These are phyloP conservation scores for Terrapene triunguis DNA, from an alignment of 2,113 vertebrate species.

Conservation along the genomic window DNA sequence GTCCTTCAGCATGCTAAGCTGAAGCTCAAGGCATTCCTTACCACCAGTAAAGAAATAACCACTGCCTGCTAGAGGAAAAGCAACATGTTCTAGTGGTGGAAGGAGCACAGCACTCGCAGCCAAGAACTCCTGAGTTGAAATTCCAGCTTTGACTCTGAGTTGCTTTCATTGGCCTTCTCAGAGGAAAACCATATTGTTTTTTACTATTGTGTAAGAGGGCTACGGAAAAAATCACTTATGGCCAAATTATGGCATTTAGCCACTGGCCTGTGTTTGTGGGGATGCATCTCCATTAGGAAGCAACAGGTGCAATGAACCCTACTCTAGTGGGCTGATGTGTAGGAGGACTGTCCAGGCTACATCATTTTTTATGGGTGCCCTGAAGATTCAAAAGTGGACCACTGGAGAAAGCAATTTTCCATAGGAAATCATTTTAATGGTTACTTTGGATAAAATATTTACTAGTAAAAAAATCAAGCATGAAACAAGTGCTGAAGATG, in stretches of 20 bases:
- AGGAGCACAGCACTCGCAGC: neutral
- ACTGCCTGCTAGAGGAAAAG: constrained; percentile 15
- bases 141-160: neutral
- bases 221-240: neutral
- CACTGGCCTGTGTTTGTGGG: accelerated
- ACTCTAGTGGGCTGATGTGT: neutral
- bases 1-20: constrained; percentile 37
- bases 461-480: neutral
- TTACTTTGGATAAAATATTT: neutral
- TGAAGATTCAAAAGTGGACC: neutral
- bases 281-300: neutral
- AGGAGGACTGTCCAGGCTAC: accelerated
- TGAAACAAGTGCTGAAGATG: neutral
- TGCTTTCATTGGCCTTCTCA: neutral
- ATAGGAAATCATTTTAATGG: neutral
- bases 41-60: constrained; percentile 45
- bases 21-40: neutral
- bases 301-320: neutral
- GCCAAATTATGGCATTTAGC: neutral
- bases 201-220: accelerated
- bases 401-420: neutral
- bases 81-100: neutral
- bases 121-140: neutral
- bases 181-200: accelerated
- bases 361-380: neutral